phyloP scores from a whole-genome alignment of 2,888 invertebrate species.

The Caenorhabditis doughertyi region DNA sequence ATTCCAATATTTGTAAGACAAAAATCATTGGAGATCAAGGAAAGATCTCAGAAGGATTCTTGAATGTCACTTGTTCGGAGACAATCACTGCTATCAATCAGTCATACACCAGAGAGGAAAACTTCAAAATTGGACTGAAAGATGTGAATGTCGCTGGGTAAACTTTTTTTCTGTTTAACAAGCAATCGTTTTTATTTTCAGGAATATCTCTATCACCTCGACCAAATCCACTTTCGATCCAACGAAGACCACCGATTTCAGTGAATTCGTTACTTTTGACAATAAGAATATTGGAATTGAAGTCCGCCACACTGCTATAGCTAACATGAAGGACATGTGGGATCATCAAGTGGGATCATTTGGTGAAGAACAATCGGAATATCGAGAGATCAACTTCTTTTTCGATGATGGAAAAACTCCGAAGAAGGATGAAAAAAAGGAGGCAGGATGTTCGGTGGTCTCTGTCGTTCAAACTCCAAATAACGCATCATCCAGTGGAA shows the following conservation, averaged over 20 bases:
- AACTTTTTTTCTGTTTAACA: neutral
- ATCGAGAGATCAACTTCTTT: constrained; percentile 48
- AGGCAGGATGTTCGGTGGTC: neutral
- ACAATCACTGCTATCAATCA: constrained; percentile 37
- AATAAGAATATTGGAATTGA: constrained; percentile 51
- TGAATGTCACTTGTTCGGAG: constrained; percentile 49
- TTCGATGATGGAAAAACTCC: constrained; percentile 2
- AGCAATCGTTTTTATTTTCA: neutral
- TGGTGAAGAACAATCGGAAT: constrained; percentile 58
- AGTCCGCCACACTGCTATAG: constrained; percentile 25
- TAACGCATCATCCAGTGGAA: neutral
- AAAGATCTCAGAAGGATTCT: constrained; percentile 35
- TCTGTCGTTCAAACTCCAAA: constrained; percentile 1
- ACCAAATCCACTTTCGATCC: constrained; percentile 54
- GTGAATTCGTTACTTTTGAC: constrained; percentile 51
- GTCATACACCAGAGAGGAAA: constrained; percentile 32
- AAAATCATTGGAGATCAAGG: constrained; percentile 39
- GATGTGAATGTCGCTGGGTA: constrained; percentile 27
- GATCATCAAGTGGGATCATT: constrained; percentile 50
- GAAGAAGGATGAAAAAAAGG: neutral
- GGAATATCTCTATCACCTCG: constrained; percentile 24
- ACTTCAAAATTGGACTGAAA: constrained; percentile 50
- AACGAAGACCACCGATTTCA: constrained; percentile 52
- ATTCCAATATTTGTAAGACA: constrained; percentile 58
- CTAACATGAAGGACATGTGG: constrained; percentile 52